These are phyloP conservation scores for Teleopsis dalmanni DNA, from an alignment of 1,140 invertebrate genomes.

Conservation along the genomic window DNA sequence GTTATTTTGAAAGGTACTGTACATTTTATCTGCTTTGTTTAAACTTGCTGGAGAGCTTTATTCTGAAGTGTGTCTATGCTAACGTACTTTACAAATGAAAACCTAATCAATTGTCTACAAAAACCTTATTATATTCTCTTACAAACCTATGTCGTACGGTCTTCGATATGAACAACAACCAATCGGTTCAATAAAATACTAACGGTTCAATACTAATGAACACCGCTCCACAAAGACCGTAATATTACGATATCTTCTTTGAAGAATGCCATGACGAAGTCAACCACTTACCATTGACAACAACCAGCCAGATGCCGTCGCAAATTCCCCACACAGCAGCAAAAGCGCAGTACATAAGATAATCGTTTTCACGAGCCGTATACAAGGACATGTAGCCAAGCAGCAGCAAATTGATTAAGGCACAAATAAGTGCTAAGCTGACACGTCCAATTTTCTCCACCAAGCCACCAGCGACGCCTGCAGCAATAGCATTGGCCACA, in stretches of 20 bases:
- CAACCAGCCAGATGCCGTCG: slow-evolving; percentile 89
- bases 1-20: too few relatives aligned
- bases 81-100: too few relatives aligned
- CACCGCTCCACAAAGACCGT: too few relatives aligned
- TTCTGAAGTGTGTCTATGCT: too few relatives aligned
- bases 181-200: neutral
- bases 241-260: too few relatives aligned
- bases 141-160: too few relatives aligned
- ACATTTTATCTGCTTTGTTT: too few relatives aligned
- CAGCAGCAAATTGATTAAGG: slow-evolving; percentile 65
- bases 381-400: slow-evolving; percentile 62
- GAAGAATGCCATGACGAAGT: too few relatives aligned
- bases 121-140: too few relatives aligned
- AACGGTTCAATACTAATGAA: neutral
- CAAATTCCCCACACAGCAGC: slow-evolving; percentile 85
- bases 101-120: too few relatives aligned
- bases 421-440: slow-evolving; percentile 60
- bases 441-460: slow-evolving; percentile 71
- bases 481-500: slow-evolving; percentile 72
- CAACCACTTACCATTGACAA: slow-evolving; percentile 81
- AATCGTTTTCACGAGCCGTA: slow-evolving; percentile 64
- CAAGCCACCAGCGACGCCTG: slow-evolving; percentile 67
- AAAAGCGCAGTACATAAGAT: slow-evolving; percentile 69
- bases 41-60: too few relatives aligned
- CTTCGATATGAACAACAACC: slow-evolving; percentile 6